Evolutionary conservation across 2,888 invertebrate species (phyloP), one percentile per base, ranked within the genome.

Genomic region (Vanessa cardui): DNA sequence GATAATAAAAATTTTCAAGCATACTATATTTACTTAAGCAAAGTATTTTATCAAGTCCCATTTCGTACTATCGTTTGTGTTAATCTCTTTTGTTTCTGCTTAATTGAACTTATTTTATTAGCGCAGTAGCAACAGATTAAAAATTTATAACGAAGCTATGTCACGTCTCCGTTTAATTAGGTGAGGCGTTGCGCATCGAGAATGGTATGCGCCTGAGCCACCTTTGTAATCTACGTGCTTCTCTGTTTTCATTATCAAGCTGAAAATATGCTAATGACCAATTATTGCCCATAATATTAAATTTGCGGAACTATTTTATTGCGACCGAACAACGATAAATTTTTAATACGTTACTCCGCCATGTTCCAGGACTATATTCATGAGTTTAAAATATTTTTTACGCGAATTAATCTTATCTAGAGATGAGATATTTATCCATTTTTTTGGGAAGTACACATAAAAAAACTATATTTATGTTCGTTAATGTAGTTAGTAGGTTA

Each of bases 131-230:
- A 82, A 83, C 79, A 85, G 87, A 87, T 89, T 87, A 85, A 82
- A 88, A 87, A 88, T 87, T 85, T 90, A 89, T 89, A 88, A 86
- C 82, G 85, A 78, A 81, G 83, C 83, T 79, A 83, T 86, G 87
- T 89, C 89, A 88, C 88, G 88, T 87, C 84, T 77, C 79, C 78
- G 84, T 87, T 88, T 90, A 90, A 89, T 90, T 89, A 89, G 88
- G 88, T 83, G 88, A 83, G 81, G 77, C 74, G 85, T 79, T 76
- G 78, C 73, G 78, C 71, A 74, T 64, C 78, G 74, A 76, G 79
- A 74, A 76, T 74, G 78, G 83, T 80, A 81, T 85, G 83, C 83
- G 81, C 78, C 74, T 74, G 81, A 82, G 78, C 78, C 69, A 77
- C 75, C 84, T 87, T 75, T 70, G 84, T 86, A 87, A 84, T 84